These are phyloP conservation scores for Formicarius rufipectus DNA, from an alignment of 2,113 vertebrate genomes.

Conservation along the genomic window DNA sequence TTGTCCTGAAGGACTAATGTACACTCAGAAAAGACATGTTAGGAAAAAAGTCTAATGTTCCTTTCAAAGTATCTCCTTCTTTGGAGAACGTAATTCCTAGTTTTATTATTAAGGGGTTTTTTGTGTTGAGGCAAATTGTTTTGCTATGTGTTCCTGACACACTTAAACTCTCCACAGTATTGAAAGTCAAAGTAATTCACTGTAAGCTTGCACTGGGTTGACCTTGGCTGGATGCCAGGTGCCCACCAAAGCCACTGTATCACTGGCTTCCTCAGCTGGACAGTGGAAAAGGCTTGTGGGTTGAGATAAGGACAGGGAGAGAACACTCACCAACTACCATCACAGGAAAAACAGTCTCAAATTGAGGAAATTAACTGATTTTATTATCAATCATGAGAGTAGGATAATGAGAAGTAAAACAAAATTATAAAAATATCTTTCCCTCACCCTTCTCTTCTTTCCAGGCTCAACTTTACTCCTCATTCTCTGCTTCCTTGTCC, in stretches of 20 bases:
- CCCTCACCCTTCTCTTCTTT: not conserved
- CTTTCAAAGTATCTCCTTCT: not conserved
- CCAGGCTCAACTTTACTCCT: not conserved
- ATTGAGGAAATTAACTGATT: not conserved
- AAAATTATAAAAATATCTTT: not conserved
- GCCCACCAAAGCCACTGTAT: not conserved
- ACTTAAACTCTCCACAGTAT: not conserved
- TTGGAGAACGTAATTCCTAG: not conserved
- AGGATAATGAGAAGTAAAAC: not conserved
- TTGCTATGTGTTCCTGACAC: not conserved
- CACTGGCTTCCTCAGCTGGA: not conserved
- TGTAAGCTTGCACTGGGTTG: not conserved
- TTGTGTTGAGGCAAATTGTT: slow-evolving; percentile 12
- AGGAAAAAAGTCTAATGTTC: not conserved
- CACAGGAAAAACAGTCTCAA: not conserved
- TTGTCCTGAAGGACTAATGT: not conserved
- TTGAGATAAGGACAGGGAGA: not conserved
- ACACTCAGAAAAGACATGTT: not conserved
- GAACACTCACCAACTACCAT: not conserved
- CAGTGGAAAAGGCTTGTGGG: not conserved
- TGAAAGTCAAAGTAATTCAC: slow-evolving; percentile 37
- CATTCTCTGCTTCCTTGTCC: not conserved
- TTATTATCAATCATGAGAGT: not conserved
- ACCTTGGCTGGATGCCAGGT: not conserved
- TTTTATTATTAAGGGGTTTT: slow-evolving; percentile 53